These are phyloP conservation scores for Drosophila falleni DNA, from an alignment of 2,888 invertebrate species.

Conservation along the genomic window DNA sequence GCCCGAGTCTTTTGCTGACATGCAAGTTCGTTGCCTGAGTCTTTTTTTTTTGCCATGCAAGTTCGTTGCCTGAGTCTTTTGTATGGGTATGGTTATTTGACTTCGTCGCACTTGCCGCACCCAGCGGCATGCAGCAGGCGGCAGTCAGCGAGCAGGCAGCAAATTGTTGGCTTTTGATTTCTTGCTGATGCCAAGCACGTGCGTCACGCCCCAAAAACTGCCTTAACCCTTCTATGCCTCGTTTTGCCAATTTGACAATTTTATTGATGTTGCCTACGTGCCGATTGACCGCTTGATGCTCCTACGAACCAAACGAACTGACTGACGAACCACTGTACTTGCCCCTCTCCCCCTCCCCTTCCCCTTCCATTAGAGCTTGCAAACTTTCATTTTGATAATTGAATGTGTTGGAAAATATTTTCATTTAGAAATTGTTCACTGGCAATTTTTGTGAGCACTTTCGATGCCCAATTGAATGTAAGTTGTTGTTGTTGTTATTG, in stretches of 20 bases:
- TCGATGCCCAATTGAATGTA: slow-evolving; percentile 46
- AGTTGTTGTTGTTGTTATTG: slow-evolving; percentile 12
- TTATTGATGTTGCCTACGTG: slow-evolving; percentile 73
- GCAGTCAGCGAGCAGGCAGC: slow-evolving; percentile 6
- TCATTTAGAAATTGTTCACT: slow-evolving; percentile 67
- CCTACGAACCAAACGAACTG: background rate
- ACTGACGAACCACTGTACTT: background rate
- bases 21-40: slow-evolving; percentile 55
- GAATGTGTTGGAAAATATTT: slow-evolving; percentile 55
- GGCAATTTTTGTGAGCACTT: slow-evolving; percentile 54
- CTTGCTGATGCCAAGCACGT: slow-evolving; percentile 48
- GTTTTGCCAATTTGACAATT: slow-evolving; percentile 75
- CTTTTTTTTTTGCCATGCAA: slow-evolving; percentile 36
- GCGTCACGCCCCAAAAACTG: slow-evolving; percentile 55
- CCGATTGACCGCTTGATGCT: slow-evolving; percentile 54
- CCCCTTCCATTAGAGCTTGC: slow-evolving; percentile 4
- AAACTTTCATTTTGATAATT: slow-evolving; percentile 77
- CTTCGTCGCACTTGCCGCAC: slow-evolving; percentile 28
- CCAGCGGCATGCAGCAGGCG: slow-evolving; percentile 2
- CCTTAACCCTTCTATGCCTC: slow-evolving; percentile 42
- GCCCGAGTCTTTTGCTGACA: slow-evolving; percentile 31
- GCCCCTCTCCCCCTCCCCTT: background rate
- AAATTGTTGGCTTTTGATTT: slow-evolving; percentile 28
- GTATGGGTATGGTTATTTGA: slow-evolving; percentile 2
- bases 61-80: slow-evolving; percentile 62